Evolutionary conservation across 2,797 vertebrate species (phyloP).

Genomic region (Apodemus agrarius): DNA sequence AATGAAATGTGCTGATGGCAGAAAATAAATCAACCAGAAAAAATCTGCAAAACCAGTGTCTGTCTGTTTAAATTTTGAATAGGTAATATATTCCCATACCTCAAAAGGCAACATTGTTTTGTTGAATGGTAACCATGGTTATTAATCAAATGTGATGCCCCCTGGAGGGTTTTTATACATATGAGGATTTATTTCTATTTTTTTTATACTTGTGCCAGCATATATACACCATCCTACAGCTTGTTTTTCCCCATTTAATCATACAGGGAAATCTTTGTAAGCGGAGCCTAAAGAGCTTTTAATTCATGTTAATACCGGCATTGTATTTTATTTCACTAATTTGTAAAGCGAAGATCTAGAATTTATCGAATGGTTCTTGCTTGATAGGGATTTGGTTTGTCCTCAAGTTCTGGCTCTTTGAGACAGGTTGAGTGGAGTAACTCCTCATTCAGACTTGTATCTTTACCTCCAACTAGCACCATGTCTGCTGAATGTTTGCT

Average conservation of each 20-base stretch:
- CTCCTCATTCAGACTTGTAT: accelerated
- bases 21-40: background rate
- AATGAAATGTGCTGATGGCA: background rate
- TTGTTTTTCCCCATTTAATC: background rate
- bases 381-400: background rate
- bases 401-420: background rate
- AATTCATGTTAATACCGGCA: background rate
- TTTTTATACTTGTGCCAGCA: background rate
- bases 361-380: background rate
- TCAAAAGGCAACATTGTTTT: background rate
- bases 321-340: background rate
- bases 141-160: background rate
- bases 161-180: background rate
- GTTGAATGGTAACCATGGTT: background rate
- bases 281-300: background rate
- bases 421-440: background rate
- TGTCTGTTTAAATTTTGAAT: conserved; percentile 19
- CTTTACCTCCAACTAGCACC: background rate
- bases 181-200: background rate
- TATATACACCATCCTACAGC: accelerated
- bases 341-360: conserved; percentile 4
- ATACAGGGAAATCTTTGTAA: background rate
- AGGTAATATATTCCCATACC: background rate
- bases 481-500: background rate
- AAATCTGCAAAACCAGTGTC: conserved; percentile 32